Evolutionary conservation across 2,888 invertebrate species (phyloP).

Genomic region (Morpho deidamia): DNA sequence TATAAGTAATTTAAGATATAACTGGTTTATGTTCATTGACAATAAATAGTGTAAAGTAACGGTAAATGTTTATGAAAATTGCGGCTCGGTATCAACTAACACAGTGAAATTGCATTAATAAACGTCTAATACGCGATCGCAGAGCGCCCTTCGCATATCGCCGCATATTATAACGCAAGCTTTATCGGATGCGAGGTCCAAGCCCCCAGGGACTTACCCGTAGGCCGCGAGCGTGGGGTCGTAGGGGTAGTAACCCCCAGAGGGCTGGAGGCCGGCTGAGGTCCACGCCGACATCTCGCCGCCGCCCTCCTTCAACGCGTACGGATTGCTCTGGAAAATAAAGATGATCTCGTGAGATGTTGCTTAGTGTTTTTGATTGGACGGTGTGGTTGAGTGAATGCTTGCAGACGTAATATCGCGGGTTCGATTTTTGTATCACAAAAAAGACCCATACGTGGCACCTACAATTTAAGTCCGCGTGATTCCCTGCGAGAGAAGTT

Average conservation of each 20-base stretch:
- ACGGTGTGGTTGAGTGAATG: too few species aligned
- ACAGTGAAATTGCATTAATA: constrained; percentile 57
- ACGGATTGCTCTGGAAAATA: constrained; percentile 91
- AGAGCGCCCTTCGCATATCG: constrained; percentile 73
- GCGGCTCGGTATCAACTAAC: constrained; percentile 48
- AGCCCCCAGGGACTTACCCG: constrained; percentile 85
- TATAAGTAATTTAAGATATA: too few species aligned
- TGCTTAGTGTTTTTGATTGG: too few species aligned
- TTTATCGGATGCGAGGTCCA: constrained; percentile 36
- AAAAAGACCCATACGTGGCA: too few species aligned
- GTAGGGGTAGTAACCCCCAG: constrained; percentile 95
- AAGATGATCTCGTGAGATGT: constrained; percentile 12
- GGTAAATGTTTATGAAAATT: constrained; percentile 29
- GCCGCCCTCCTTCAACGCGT: constrained; percentile 90
- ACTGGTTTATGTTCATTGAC: too few species aligned
- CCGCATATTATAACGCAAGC: constrained; percentile 71
- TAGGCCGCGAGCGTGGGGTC: constrained; percentile 95
- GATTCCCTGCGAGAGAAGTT: too few species aligned
- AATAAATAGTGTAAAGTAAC: too few species aligned
- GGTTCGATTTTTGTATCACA: too few species aligned
- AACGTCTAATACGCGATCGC: constrained; percentile 43
- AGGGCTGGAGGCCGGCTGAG: constrained; percentile 92
- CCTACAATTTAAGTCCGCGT: too few species aligned
- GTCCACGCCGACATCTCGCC: constrained; percentile 96
- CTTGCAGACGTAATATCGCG: not conserved